Conservation (phyloP, 2,888 invertebrate species). For the Sarcophaga variegata region DNA sequence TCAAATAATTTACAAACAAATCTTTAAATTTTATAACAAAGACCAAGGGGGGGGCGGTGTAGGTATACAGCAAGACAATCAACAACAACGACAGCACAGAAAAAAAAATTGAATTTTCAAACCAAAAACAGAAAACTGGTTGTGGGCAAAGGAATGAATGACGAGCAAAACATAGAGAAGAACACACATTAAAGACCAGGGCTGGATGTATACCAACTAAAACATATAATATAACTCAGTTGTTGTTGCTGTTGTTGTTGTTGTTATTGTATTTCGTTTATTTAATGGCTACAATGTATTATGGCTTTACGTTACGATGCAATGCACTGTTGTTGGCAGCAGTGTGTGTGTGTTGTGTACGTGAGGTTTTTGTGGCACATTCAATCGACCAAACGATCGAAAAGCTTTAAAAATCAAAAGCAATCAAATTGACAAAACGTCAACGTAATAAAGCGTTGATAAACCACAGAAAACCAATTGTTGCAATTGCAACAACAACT, state of each 20-base stretch:
- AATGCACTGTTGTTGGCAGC: constrained; percentile 7
- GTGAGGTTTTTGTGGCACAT: constrained; percentile 57
- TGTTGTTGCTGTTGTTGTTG: neutral
- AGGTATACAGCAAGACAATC: neutral
- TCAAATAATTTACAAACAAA: constrained; percentile 62
- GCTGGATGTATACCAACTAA: neutral
- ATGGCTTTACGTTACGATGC: constrained; percentile 56
- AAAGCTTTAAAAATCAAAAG: constrained; percentile 75
- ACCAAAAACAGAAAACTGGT: constrained; percentile 66
- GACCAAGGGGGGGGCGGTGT: neutral
- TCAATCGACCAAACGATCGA: constrained; percentile 68
- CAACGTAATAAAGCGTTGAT: constrained; percentile 80
- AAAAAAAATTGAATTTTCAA: constrained; percentile 37
- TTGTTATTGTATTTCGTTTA: constrained; percentile 6
- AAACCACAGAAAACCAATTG: constrained; percentile 74
- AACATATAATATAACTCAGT: neutral
- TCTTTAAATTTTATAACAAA: constrained; percentile 21
- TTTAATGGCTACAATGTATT: constrained; percentile 65
- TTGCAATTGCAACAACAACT: too few relatives aligned
- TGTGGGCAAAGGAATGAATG: constrained; percentile 50
- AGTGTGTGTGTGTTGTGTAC: constrained; percentile 13
- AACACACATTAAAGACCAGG: neutral
- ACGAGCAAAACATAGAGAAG: neutral
- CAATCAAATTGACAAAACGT: constrained; percentile 80
- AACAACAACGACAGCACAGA: neutral